Conservation (phyloP, 2,797 vertebrate genomes). For the Pyrocephalus nanus region DNA sequence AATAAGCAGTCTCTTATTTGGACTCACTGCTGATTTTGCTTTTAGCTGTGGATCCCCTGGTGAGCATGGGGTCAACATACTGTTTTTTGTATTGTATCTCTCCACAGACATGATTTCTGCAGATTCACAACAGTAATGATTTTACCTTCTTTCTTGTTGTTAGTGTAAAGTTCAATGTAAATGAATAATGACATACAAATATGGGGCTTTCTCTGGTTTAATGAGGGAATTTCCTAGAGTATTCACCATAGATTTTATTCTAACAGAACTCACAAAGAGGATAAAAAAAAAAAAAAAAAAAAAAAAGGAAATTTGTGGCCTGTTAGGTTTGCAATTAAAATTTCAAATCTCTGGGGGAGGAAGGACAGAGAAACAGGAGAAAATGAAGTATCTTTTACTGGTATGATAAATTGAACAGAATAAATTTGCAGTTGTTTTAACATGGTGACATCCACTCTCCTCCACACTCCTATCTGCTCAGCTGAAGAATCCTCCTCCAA, state of each 20-base stretch:
- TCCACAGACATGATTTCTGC: not conserved
- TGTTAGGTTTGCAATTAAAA: not conserved
- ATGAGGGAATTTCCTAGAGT: not conserved
- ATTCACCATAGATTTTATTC: not conserved
- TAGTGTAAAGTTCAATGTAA: not conserved
- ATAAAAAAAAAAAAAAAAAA: not conserved
- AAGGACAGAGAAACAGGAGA: not conserved
- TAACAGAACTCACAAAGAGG: not conserved
- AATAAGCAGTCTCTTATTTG: constrained; percentile 9
- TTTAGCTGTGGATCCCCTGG: constrained; percentile 27
- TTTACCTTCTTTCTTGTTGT: not conserved
- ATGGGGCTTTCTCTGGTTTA: not conserved
- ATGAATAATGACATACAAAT: not conserved
- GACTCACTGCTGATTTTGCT: constrained; percentile 37
- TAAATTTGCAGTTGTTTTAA: not conserved
- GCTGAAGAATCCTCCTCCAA: not conserved
- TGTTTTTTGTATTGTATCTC: not conserved
- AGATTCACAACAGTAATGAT: not conserved
- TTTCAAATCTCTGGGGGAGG: not conserved
- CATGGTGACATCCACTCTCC: not conserved
- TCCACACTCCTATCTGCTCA: not conserved
- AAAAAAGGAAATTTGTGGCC: too few relatives aligned
- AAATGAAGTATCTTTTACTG: not conserved
- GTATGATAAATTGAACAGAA: not conserved
- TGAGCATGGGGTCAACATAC: not conserved